Conservation (phyloP, 2,113 vertebrate genomes). For the Erythrocercus mccallii region DNA sequence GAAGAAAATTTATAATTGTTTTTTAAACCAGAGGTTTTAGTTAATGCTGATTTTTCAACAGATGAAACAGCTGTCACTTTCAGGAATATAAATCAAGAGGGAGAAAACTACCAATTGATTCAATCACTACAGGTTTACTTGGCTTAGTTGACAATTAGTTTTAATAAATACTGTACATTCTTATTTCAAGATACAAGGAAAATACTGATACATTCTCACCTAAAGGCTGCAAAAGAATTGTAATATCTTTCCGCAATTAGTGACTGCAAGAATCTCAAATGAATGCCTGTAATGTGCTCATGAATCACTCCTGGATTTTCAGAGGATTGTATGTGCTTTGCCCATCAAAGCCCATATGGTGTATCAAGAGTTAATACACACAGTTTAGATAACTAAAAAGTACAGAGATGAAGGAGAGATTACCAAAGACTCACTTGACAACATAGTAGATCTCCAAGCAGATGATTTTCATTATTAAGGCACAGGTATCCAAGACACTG, state of each 20-base stretch:
- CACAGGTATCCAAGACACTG: constrained; percentile 93
- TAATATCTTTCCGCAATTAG: not conserved
- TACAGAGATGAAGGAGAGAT: not conserved
- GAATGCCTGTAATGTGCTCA: not conserved
- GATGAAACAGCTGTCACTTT: not conserved
- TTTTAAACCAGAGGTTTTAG: not conserved
- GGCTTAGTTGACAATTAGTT: not conserved
- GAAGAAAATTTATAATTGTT: not conserved
- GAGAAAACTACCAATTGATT: not conserved
- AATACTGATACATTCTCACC: not conserved
- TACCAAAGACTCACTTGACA: constrained; percentile 81
- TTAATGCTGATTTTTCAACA: not conserved
- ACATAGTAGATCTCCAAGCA: constrained; percentile 97
- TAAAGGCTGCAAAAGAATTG: not conserved
- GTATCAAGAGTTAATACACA: not conserved
- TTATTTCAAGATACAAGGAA: not conserved
- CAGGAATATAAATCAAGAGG: not conserved
- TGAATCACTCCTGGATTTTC: not conserved
- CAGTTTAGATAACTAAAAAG: not conserved
- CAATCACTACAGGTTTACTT: not conserved
- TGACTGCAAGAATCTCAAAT: not conserved
- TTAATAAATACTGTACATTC: not conserved
- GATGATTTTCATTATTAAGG: constrained; percentile 97
- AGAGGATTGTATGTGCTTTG: not conserved
- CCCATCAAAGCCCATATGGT: not conserved